Conservation (phyloP, 2,797 vertebrate species). For the Cossypha dichroa region DNA sequence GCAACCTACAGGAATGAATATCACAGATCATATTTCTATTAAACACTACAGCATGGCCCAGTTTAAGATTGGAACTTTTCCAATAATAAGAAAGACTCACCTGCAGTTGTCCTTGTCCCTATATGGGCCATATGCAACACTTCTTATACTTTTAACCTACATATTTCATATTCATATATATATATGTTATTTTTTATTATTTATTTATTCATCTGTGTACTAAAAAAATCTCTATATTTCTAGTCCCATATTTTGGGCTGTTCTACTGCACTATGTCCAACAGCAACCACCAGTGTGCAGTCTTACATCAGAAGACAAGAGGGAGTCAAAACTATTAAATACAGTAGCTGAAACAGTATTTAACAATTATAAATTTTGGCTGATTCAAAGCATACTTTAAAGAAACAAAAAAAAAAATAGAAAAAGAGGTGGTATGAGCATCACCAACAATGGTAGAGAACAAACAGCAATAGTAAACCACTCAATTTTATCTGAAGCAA, state of each 20-base stretch:
- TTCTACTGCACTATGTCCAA: not conserved
- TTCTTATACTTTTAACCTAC: not conserved
- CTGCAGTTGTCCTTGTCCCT: not conserved
- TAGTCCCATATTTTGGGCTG: not conserved
- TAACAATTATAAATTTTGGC: not conserved
- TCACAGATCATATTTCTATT: not conserved
- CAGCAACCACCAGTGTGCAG: not conserved
- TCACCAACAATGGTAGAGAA: not conserved
- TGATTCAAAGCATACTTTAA: not conserved
- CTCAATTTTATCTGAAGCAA: not conserved
- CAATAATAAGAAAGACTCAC: not conserved
- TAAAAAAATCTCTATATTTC: not conserved
- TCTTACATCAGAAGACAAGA: not conserved
- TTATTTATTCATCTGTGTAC: too few species aligned
- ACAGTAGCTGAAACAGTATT: not conserved
- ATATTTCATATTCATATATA: not conserved
- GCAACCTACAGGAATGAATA: not conserved
- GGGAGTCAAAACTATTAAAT: not conserved
- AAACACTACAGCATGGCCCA: not conserved
- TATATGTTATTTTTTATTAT: too few species aligned
- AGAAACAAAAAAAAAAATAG: not conserved
- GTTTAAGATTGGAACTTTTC: not conserved
- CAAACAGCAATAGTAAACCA: not conserved
- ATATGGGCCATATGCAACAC: not conserved
- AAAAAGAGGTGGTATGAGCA: not conserved